These are phyloP conservation scores for Fistularia commersonii DNA, from an alignment of 2,797 vertebrate genomes.

Conservation along the genomic window DNA sequence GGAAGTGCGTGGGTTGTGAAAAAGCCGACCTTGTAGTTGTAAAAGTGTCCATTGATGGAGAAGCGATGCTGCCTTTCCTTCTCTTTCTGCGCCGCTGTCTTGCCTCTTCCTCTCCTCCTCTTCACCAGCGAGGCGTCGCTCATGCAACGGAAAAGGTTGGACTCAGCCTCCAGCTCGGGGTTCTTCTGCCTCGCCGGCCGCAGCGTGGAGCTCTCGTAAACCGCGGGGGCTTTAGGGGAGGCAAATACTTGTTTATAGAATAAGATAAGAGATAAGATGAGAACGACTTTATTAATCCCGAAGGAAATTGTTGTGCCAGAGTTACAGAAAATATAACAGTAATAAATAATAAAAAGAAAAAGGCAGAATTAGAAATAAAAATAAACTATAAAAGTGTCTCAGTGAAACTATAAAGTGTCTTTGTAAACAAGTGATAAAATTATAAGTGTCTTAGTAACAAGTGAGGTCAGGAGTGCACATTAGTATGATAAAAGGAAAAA, in stretches of 20 bases:
- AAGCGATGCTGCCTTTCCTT: conserved; percentile 79
- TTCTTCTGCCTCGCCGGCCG: conserved; percentile 55
- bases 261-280: too few relatives aligned
- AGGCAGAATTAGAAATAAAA: too few relatives aligned
- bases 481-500: too few relatives aligned
- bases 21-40: conserved; percentile 81
- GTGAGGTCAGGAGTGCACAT: too few relatives aligned
- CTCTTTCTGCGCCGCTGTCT: conserved; percentile 59
- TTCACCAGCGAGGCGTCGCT: conserved; percentile 77
- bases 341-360: too few relatives aligned
- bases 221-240: conserved; percentile 39
- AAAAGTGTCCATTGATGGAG: conserved; percentile 93
- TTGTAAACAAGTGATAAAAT: too few relatives aligned
- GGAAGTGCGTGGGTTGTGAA: not conserved
- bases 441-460: too few relatives aligned
- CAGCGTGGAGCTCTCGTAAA: conserved; percentile 75
- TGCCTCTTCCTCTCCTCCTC: conserved; percentile 67
- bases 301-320: too few relatives aligned
- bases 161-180: conserved; percentile 63
- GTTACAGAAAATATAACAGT: too few relatives aligned
- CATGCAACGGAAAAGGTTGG: conserved; percentile 80
- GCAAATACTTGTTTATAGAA: not conserved
- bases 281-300: too few relatives aligned
- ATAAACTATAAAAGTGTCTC: too few relatives aligned
- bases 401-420: too few relatives aligned